These are phyloP conservation scores for Drosophila borealis DNA, from an alignment of 2,888 invertebrate species.

Conservation along the genomic window DNA sequence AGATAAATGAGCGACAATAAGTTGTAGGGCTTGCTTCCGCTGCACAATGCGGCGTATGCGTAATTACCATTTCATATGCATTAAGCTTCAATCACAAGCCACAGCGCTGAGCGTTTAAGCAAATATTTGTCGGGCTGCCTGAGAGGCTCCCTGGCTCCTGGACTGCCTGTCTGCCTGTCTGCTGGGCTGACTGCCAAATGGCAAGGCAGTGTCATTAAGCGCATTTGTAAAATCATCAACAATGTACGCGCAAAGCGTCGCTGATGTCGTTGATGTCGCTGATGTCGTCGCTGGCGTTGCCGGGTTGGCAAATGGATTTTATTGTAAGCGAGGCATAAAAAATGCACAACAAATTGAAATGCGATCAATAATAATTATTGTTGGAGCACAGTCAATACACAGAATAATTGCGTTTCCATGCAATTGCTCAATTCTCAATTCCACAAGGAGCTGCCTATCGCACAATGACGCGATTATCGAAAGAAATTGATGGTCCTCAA, in stretches of 20 bases:
- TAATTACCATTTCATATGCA: slow-evolving; percentile 80
- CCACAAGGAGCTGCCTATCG: slow-evolving; percentile 65
- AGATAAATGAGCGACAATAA: slow-evolving; percentile 78
- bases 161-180: slow-evolving; percentile 3
- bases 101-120: slow-evolving; percentile 43
- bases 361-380: slow-evolving; percentile 82
- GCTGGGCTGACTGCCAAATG: slow-evolving; percentile 42
- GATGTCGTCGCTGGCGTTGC: slow-evolving; percentile 25
- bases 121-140: slow-evolving; percentile 50
- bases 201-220: slow-evolving; percentile 72
- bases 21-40: slow-evolving; percentile 65
- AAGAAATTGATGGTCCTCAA: slow-evolving; percentile 56
- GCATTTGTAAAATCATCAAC: slow-evolving; percentile 80
- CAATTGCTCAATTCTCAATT: slow-evolving; percentile 78
- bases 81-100: slow-evolving; percentile 71
- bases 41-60: slow-evolving; percentile 75
- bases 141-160: slow-evolving; percentile 4
- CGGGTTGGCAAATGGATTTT: slow-evolving; percentile 61
- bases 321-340: slow-evolving; percentile 59
- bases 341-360: slow-evolving; percentile 77
- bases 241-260: slow-evolving; percentile 37
- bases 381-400: slow-evolving; percentile 73
- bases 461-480: slow-evolving; percentile 69
- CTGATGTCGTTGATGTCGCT: slow-evolving; percentile 14
- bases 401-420: slow-evolving; percentile 80